Base-by-base conservation (phyloP, 2,113 vertebrate species). In the Tamias sibiricus region DNA sequence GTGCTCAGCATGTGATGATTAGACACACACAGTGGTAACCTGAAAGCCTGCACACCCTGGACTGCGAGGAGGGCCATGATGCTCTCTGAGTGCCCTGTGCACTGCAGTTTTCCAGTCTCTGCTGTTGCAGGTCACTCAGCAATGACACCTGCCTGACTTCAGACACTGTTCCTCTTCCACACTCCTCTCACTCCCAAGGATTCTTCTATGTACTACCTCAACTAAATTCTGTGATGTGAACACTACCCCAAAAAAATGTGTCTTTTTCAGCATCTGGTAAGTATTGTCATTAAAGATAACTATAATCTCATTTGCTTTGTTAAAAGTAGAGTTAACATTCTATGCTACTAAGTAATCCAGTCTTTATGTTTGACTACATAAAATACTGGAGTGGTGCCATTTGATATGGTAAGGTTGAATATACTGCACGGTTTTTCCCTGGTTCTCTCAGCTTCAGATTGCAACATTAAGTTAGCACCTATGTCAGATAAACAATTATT, bases 311-410 rank as follows among this genome's bases (percentile, higher is more conserved):
- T 28, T 69, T 68, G 28, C 49, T 59, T 80, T 96, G 71, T 62
- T 9, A 90, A 96, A 66, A 52, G 42, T 71, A 85, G 8, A 49
- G 71, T 6, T 74, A 26, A 26, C 2, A 26, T 62, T 22, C 62
- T 28, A 44, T 64, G 87, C 84, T 64, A 94, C 22, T 42, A 83
- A 64, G 80, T 66, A 94, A 91, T 13, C 24, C 76, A 59, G 19
- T 57, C 68, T 86, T 88, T 57, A 35, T 22, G 74, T 57, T 0
- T 52, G 24, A 62, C 20, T n/a, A 35, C 47, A 71, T 44, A 71
- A 96, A 90, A 32, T 16, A 22, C 0, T n/a, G 6, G 74, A 32
- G 4, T 40, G 22, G 59, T 93, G 49, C 22, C n/a, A 64, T 52
- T 66, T 26, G 52, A 62, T 42, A 42, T 4, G 17, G 9, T 42